Conservation (phyloP, 2,113 vertebrate genomes). For the Hystrix cristata region DNA sequence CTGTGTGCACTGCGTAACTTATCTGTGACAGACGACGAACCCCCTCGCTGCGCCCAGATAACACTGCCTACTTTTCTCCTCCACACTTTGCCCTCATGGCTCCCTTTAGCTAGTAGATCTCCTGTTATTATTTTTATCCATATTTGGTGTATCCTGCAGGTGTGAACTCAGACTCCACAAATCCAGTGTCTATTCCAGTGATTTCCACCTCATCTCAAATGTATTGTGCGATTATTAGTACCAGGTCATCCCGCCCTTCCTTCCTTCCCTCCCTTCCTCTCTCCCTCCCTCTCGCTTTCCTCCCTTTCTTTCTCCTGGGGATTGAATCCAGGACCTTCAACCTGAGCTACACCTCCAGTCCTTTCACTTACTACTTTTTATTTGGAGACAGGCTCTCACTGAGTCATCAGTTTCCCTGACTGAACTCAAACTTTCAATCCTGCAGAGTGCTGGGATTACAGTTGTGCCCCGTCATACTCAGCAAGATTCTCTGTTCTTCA, state of each 20-base stretch:
- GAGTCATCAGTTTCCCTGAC: background rate
- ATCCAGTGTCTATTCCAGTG: accelerated
- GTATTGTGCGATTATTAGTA: accelerated
- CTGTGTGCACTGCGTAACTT: background rate
- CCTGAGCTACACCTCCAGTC: background rate
- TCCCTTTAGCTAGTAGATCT: no score
- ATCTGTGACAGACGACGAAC: accelerated
- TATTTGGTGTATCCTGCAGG: accelerated
- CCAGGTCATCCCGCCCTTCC: no score
- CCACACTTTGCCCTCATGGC: no score
- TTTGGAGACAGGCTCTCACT: background rate
- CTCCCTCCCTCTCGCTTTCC: no score
- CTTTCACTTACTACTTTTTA: background rate
- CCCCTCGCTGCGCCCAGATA: no score
- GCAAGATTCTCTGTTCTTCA: background rate
- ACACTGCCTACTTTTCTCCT: background rate
- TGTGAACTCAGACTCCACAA: background rate
- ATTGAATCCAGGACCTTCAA: background rate
- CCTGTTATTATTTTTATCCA: background rate
- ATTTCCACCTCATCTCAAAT: background rate
- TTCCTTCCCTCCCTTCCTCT: background rate
- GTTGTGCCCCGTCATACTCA: background rate
- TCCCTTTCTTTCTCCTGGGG: background rate
- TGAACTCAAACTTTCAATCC: background rate
- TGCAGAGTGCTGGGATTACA: background rate